These are phyloP conservation scores for Sarcophaga variegata DNA, from an alignment of 2,888 invertebrate genomes.

Conservation along the genomic window DNA sequence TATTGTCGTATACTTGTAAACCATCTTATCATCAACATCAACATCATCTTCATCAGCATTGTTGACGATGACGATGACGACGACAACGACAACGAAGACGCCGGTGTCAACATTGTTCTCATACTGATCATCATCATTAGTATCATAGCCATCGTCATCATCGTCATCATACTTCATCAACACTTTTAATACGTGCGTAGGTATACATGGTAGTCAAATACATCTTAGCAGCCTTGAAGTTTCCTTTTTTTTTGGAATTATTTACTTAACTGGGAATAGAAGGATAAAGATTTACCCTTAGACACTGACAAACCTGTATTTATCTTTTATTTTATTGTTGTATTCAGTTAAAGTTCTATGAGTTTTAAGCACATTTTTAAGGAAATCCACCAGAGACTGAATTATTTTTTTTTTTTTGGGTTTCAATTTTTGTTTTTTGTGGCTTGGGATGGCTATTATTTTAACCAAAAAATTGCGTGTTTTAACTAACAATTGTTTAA, in stretches of 20 bases:
- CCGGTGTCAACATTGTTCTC: too few species aligned
- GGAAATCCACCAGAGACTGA: constrained; percentile 43
- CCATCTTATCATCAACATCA: background rate
- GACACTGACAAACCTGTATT: constrained; percentile 47
- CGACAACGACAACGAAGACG: too few species aligned
- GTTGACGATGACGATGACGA: background rate
- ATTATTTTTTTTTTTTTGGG: constrained; percentile 16
- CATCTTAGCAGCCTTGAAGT: background rate
- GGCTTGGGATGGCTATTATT: constrained; percentile 24
- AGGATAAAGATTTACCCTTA: too few species aligned
- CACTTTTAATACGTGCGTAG: constrained; percentile 25
- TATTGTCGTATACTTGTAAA: too few species aligned
- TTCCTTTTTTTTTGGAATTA: too few species aligned
- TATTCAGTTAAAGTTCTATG: constrained; percentile 13
- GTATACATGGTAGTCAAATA: too few species aligned
- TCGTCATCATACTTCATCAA: constrained; percentile 39
- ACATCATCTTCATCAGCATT: constrained; percentile 43
- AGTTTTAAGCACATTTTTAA: constrained; percentile 35
- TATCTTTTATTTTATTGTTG: constrained; percentile 26
- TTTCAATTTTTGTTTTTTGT: constrained; percentile 14
- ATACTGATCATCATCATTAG: background rate
- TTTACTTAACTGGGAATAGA: too few species aligned
- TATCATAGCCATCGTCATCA: constrained; percentile 38
- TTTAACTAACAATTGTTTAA: constrained; percentile 62
- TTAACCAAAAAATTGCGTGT: constrained; percentile 62